A percentile compares a stretch with the other conserved stretches of the same genome.
phyloP scores from a whole-genome alignment of 2,888 invertebrate species.

The Scaptomyza flava region DNA sequence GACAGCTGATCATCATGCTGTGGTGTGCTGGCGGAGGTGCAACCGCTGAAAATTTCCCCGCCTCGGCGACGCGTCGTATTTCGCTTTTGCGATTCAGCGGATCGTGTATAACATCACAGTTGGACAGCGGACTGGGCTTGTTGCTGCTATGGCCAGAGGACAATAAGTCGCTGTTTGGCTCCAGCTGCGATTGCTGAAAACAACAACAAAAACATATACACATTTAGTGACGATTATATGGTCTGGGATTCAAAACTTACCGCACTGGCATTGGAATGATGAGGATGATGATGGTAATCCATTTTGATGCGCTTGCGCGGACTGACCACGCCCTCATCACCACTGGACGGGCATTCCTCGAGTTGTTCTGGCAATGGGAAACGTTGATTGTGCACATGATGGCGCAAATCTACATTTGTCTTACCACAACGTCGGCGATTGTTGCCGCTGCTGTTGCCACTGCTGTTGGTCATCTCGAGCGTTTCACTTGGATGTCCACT shows the following conservation, averaged over 20 bases:
- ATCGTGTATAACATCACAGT: conserved; percentile 84
- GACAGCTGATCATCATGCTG: conserved; percentile 81
- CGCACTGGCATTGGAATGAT: conserved; percentile 83
- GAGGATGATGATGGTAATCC: conserved; percentile 85
- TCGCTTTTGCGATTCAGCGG: conserved; percentile 84
- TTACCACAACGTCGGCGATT: conserved; percentile 84
- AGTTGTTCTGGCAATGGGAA: conserved; percentile 89
- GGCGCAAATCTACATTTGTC: conserved; percentile 86
- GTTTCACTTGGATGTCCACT: conserved; percentile 58
- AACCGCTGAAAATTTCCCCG: conserved; percentile 65
- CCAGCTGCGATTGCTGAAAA: conserved; percentile 61
- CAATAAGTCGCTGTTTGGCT: conserved; percentile 43
- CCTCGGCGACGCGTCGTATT: conserved; percentile 86
- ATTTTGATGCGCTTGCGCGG: conserved; percentile 89
- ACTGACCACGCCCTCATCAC: conserved; percentile 87
- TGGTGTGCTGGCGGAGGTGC: conserved; percentile 68
- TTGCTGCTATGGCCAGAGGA: conserved; percentile 53
- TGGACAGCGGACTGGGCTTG: conserved; percentile 78
- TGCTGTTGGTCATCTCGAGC: conserved; percentile 57
- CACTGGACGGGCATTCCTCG: conserved; percentile 89
- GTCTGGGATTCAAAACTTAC: conserved; percentile 65
- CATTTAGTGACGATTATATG: background rate
- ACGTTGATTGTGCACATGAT: conserved; percentile 88
- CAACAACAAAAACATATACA: background rate
- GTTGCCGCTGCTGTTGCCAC: conserved; percentile 16